These are phyloP conservation scores for Andrena camellia DNA, from an alignment of 2,888 invertebrate species.

Conservation along the genomic window DNA sequence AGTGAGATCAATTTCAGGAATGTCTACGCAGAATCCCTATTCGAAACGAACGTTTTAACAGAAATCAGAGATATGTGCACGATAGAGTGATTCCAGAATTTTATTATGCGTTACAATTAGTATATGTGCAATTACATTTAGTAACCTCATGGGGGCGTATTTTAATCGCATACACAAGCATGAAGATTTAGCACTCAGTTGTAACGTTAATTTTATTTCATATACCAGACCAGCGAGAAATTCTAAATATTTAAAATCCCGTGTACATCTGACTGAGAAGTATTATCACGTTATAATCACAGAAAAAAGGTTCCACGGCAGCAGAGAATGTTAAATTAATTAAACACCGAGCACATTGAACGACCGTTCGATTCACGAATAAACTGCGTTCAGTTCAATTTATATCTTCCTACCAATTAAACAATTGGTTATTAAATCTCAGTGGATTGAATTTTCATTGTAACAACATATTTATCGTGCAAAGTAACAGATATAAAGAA, in stretches of 20 bases:
- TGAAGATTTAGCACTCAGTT: slow-evolving; percentile 11
- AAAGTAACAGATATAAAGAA: too few relatives aligned
- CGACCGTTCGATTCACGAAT: not conserved
- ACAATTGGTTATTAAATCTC: not conserved
- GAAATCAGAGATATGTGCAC: not conserved
- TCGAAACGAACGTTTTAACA: not conserved
- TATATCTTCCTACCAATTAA: slow-evolving; percentile 1
- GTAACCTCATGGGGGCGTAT: slow-evolving; percentile 1
- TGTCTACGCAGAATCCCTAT: not conserved
- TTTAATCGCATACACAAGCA: slow-evolving; percentile 7
- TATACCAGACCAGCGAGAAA: not conserved
- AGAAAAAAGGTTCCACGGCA: not conserved
- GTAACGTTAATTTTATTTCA: slow-evolving; percentile 35
- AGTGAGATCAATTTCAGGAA: not conserved
- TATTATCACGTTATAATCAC: slow-evolving; percentile 25
- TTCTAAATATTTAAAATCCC: slow-evolving; percentile 22
- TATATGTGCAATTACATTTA: slow-evolving; percentile 25
- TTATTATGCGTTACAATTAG: slow-evolving; percentile 18
- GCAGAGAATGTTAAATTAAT: slow-evolving; percentile 16
- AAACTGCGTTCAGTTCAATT: not conserved
- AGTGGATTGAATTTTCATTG: not conserved
- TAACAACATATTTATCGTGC: not conserved
- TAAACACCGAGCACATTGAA: not conserved
- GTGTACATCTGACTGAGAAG: not conserved
- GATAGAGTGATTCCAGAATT: slow-evolving; percentile 8